phyloP scores from a whole-genome alignment of 2,888 invertebrate species.

The Pycnomerus fuliginosus region DNA sequence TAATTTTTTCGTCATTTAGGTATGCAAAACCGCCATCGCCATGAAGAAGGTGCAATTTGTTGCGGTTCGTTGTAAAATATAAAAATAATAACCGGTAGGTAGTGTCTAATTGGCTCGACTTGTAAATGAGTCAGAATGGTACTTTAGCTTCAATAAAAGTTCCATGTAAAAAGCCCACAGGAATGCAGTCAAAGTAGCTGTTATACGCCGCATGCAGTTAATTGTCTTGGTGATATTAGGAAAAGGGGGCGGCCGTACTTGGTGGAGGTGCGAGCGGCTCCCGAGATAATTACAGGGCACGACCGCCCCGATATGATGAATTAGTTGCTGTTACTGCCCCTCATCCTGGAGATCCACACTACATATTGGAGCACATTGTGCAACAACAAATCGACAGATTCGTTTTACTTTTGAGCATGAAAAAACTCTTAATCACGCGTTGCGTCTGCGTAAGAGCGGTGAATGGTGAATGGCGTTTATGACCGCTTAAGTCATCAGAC shows the following conservation, averaged over 20 bases:
- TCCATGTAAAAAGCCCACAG: constrained; percentile 10
- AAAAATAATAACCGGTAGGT: background rate
- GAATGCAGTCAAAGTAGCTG: constrained; percentile 22
- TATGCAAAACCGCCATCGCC: too few species aligned
- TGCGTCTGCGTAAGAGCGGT: constrained; percentile 40
- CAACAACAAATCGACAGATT: constrained; percentile 4
- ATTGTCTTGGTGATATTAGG: constrained; percentile 42
- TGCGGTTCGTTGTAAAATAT: too few species aligned
- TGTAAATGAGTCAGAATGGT: constrained; percentile 10
- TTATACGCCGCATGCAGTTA: constrained; percentile 21
- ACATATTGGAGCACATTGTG: constrained; percentile 18
- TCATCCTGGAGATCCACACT: constrained; percentile 30
- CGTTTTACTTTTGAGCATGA: background rate
- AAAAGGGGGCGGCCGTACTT: constrained; percentile 34
- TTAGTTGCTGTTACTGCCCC: constrained; percentile 47
- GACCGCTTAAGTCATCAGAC: constrained; percentile 38
- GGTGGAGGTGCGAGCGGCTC: constrained; percentile 48
- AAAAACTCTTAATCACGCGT: constrained; percentile 10
- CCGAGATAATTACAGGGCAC: constrained; percentile 50
- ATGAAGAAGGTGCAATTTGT: too few species aligned
- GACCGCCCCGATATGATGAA: constrained; percentile 51
- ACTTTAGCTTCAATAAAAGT: constrained; percentile 4
- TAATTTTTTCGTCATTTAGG: too few species aligned
- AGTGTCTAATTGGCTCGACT: constrained; percentile 1
- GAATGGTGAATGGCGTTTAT: constrained; percentile 41